Percentiles rank a stretch among this genome's conserved stretches.
Evolutionary conservation across 2,113 vertebrate species (phyloP).

Genomic region (Ahaetulla prasina): DNA sequence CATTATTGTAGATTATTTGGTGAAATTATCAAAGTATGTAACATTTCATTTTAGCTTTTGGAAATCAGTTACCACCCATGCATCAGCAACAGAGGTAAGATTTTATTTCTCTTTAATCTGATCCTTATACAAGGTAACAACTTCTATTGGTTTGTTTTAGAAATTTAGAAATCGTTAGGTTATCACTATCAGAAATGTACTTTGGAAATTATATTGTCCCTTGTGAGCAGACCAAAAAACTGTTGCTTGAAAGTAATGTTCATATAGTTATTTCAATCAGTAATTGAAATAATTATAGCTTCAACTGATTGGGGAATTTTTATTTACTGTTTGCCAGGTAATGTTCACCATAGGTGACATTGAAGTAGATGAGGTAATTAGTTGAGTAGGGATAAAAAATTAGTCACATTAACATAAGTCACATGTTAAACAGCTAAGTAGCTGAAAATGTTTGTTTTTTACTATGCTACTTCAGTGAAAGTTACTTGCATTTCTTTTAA

Average conservation of each 20-base stretch:
- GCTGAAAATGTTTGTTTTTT: neutral
- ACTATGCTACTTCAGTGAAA: neutral
- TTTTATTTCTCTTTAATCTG: neutral
- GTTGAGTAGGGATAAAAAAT: neutral
- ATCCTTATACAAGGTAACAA: neutral
- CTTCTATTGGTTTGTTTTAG: neutral
- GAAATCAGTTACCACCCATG: conserved; percentile 83
- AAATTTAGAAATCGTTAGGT: neutral
- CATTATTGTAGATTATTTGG: neutral
- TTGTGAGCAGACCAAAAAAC: neutral
- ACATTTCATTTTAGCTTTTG: conserved; percentile 78
- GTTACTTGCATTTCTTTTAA: neutral
- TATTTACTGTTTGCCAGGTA: neutral
- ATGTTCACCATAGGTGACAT: neutral
- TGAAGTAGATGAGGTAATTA: neutral
- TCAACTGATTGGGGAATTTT: neutral
- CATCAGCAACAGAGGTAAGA: conserved; percentile 87
- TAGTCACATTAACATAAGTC: no score
- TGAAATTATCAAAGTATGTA: conserved; percentile 26
- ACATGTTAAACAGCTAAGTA: neutral
- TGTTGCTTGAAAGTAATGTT: neutral
- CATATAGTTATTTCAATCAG: neutral
- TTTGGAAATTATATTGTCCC: neutral
- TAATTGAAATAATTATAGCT: neutral
- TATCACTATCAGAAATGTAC: neutral